Evolutionary conservation across 2,797 vertebrate species (phyloP), one percentile per base, ranked within the genome.

Genomic region (Chlorospingus semifuscus): DNA sequence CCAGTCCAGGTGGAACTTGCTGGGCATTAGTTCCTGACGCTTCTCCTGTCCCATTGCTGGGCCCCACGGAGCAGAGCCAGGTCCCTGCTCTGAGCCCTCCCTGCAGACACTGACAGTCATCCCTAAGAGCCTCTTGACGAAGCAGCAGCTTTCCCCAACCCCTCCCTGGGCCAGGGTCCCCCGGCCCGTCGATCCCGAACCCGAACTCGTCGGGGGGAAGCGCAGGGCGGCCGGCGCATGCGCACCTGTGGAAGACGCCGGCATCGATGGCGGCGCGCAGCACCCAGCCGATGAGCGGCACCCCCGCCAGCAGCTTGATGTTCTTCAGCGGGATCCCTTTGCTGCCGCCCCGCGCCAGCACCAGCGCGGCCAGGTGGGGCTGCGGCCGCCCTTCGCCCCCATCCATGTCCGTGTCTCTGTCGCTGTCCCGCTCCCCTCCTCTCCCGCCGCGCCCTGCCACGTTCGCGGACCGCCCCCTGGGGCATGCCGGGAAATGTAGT

Each of bases 321-420:
- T 99, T 99, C 91, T 99, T 99, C 92, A 99, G 97, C 0, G 98
- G 99, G 83, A 99, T 99, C 2, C 99, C 99, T 94, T 99, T 99
- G 78, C 99, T 99, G 26, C 99, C 99, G 4, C 99, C 99, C 5
- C 99, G 97, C 15, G 99, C 99, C 83, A 99, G 97, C 14, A 99
- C 92, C 69, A 99, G 34, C 1, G 99, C 99, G 1, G 98, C 98
- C 50, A 98, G 59, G 82, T 99, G 98, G 15, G 47, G 88, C 87
- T 63, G 20, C 13, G 34, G 42, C 17, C 36, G 27, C 30, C 66
- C 96, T 77, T 61, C 83, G 18, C 66, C 94, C 63, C 17, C 71
- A 65, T 93, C 79, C 97, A 97, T 88, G 71, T 12, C 55, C 19
- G 13, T 16, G 18, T 30, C 44, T 15, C 5, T 22, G 20, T 44